These are phyloP conservation scores for Druon quercuslanigerum DNA, from an alignment of 1,140 invertebrate species.

Conservation along the genomic window DNA sequence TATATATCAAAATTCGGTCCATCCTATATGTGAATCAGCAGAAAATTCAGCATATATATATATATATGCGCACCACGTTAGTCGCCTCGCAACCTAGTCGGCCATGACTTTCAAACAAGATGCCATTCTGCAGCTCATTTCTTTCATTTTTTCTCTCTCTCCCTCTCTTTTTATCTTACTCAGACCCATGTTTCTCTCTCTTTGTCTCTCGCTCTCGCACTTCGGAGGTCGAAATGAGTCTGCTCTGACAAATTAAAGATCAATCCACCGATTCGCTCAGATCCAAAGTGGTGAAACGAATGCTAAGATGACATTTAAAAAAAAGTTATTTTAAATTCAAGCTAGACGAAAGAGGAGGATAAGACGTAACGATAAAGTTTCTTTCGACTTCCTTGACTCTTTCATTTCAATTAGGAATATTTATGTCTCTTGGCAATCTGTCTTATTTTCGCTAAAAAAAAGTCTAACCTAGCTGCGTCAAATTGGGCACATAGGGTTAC, in stretches of 20 bases:
- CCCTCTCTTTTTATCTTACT: not conserved
- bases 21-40: not conserved
- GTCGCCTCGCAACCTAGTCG: not conserved
- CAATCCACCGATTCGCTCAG: not conserved
- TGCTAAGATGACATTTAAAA: not conserved
- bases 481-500: too few relatives aligned
- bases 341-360: not conserved
- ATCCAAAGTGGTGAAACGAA: not conserved
- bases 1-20: too few relatives aligned
- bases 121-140: slow-evolving; percentile 4
- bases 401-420: too few relatives aligned
- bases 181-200: not conserved
- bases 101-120: slow-evolving; percentile 22
- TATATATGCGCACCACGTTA: slow-evolving; percentile 15
- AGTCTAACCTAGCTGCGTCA: too few relatives aligned
- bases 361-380: too few relatives aligned
- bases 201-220: not conserved
- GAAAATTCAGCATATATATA: not conserved
- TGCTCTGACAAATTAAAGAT: not conserved
- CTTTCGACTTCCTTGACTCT: too few relatives aligned
- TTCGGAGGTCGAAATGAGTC: not conserved
- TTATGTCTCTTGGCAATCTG: too few relatives aligned
- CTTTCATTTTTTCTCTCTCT: not conserved
- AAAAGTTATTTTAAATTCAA: not conserved
- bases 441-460: too few relatives aligned